phyloP scores from a whole-genome alignment of 2,888 invertebrate genomes.

The Cataglyphis cursor region DNA sequence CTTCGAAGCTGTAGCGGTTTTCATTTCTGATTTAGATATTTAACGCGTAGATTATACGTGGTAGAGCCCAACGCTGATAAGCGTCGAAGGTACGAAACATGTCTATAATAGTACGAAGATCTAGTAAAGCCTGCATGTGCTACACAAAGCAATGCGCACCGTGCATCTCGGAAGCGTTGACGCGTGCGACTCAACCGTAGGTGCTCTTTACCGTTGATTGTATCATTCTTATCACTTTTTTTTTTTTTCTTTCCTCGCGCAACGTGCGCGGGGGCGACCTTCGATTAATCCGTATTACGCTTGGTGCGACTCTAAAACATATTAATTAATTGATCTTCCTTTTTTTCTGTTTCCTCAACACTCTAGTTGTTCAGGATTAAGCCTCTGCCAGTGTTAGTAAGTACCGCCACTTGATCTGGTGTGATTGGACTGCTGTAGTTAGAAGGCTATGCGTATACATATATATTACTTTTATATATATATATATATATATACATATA shows the following conservation, averaged over 20 bases:
- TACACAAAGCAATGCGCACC: constrained; percentile 72
- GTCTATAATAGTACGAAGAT: constrained; percentile 59
- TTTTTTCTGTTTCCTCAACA: constrained; percentile 88
- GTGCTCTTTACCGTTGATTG: constrained; percentile 65
- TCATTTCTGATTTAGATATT: constrained; percentile 19
- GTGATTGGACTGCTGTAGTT: constrained; percentile 87
- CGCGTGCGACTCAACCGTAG: constrained; percentile 72
- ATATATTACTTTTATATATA: constrained; percentile 59
- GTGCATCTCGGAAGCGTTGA: constrained; percentile 79
- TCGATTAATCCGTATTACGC: constrained; percentile 50
- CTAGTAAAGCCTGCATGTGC: constrained; percentile 74
- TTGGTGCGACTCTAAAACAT: constrained; percentile 72
- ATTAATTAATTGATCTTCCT: constrained; percentile 82
- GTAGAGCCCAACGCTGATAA: constrained; percentile 5
- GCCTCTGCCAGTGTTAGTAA: constrained; percentile 99
- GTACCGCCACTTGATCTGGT: constrained; percentile 90
- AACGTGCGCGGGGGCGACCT: not conserved
- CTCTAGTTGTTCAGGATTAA: constrained; percentile 99
- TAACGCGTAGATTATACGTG: constrained; percentile 29
- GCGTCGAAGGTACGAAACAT: constrained; percentile 55
- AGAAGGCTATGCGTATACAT: constrained; percentile 85
- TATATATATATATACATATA: constrained; percentile 33
- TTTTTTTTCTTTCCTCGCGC: constrained; percentile 48
- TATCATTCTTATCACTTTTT: constrained; percentile 53
- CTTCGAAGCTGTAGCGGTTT: not conserved